Base-by-base conservation (phyloP, 2,113 vertebrate genomes). In the Crocuta crocuta region DNA sequence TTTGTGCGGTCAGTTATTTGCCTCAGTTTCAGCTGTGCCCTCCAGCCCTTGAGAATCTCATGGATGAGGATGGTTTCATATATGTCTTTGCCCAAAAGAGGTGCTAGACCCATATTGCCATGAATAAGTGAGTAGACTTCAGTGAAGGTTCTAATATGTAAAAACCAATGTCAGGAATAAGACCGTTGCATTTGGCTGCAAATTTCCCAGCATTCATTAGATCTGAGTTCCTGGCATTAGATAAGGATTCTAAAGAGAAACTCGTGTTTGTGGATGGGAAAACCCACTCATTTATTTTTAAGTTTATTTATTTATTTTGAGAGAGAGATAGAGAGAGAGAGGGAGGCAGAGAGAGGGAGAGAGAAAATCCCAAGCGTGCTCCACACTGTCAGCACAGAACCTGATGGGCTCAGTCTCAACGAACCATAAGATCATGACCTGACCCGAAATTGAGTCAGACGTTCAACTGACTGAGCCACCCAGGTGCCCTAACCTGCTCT, bases 21-120 rank as follows among this genome's bases (percentile, higher is more conserved):
- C 65, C 66, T 21, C 19, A 15, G 2, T 17, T 16, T 33, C 0
- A 1, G 65, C 31, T 13, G 0, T 26, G 53, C 23, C 61, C 10
- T 10, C 43, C 26, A 55, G 50, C 26, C 1, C 16, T 1, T 10
- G 65, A 71, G 35, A 33, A 58, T 70, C 55, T 66, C 28, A 12
- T 33, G 55, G n/a, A 16, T 10, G 2, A 81, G 50, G 15, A 23
- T 33, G 48, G 1, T 61, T 11, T 74, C 23, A 10, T 33, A 4
- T 31, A 74, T 43, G 4, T 11, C 4, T 74, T n/a, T 82, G 33
- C 28, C 61, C 39, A 35, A 19, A 84, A n/a, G 7, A 43, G 5
- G 11, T 63, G 28, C n/a, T 66, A 4, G 11, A 1, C 1, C 1
- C 1, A 7, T 5, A 21, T 21, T 11, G 15, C 21, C 7, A 16